Evolutionary conservation across 2,113 vertebrate species (phyloP), one percentile per base, ranked within the genome.

Genomic region (Pituophis catenifer): DNA sequence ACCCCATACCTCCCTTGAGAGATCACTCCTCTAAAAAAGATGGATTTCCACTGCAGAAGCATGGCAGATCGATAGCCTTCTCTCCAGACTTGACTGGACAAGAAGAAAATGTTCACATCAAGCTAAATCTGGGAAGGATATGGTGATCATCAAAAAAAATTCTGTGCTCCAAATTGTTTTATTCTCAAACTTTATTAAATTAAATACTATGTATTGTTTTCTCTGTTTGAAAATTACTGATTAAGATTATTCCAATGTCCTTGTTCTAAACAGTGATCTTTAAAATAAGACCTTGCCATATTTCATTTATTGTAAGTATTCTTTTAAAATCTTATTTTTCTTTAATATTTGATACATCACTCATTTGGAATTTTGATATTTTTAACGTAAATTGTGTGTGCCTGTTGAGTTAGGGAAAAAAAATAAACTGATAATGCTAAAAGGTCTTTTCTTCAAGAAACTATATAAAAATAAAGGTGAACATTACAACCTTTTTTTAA

Each of bases 291-390:
- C 15, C 54, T 38, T 44, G n/a, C 15, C 65, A 29, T 52, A 44
- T 89, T n/a, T 87, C 1, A 53, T 65, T 90, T 11, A 29, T 86
- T 89, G 44, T 55, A 87, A 29, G 15, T 54, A 50, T 24, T 24
- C 4, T 26, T 93, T 62, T 93, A 53, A 13, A 53, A 90, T 90
- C n/a, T 93, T 48, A 38, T 90, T 93, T 93, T 54, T 52, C 48
- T 52, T 58, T 65, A 26, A 9, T 87, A 53, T 90, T 65, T 65
- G 48, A 86, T 93, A 86, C 4, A 54, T n/a, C 4, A 59, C 29
- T 93, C 86, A 29, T 93, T 24, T 90, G 44, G 26, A 50, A 70
- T 50, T 59, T 62, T 87, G 81, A 65, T 87, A 62, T 86, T 75
- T 92, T 89, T 50, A 54, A 54, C 65, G 87, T 85, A 90, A 38